phyloP scores from a whole-genome alignment of 2,888 invertebrate species.

The Lymantria monacha region DNA sequence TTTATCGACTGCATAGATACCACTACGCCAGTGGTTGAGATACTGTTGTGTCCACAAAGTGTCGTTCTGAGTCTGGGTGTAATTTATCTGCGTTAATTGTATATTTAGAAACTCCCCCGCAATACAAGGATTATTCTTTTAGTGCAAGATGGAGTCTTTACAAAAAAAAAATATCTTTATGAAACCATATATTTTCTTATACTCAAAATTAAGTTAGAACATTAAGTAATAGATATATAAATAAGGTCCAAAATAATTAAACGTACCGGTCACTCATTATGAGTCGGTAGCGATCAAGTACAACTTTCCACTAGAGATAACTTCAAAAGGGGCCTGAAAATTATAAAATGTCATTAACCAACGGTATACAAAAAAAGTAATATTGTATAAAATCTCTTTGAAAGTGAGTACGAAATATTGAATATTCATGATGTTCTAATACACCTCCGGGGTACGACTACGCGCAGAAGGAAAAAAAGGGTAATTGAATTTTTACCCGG shows the following conservation, averaged over 20 bases:
- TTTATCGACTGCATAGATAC: too few species aligned
- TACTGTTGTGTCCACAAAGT: too few species aligned
- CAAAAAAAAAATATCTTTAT: too few species aligned
- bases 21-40: too few species aligned
- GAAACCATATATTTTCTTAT: too few species aligned
- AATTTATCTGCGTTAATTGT: too few species aligned
- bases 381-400: conserved; percentile 31
- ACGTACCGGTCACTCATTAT: not conserved
- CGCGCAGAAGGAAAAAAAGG: conserved; percentile 30
- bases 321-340: conserved; percentile 28
- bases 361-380: conserved; percentile 21
- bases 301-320: conserved; percentile 19
- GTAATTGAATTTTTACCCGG: conserved; percentile 42
- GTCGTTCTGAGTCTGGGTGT: too few species aligned
- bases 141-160: too few species aligned
- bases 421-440: conserved; percentile 40
- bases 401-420: conserved; percentile 32
- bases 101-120: too few species aligned
- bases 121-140: too few species aligned
- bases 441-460: conserved; percentile 22
- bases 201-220: too few species aligned
- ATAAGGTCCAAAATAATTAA: not conserved
- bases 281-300: not conserved
- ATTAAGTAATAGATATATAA: not conserved
- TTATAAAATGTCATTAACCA: conserved; percentile 29